Evolutionary conservation across 2,113 vertebrate genomes (phyloP), one percentile per base, ranked within the genome.

Genomic region (Hippopotamus amphibius): DNA sequence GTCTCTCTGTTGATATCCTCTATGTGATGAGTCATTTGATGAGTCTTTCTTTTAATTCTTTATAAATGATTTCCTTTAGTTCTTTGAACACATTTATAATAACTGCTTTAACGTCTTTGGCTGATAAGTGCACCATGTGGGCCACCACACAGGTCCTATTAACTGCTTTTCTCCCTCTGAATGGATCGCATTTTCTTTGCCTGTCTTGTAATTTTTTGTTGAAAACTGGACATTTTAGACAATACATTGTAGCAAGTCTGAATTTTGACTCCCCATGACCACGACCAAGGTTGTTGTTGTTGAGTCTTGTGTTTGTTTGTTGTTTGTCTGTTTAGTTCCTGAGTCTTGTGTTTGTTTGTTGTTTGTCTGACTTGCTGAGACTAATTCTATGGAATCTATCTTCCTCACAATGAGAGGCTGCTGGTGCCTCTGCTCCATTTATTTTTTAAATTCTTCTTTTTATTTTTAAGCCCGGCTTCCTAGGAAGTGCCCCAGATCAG

Each of bases 381-480:
- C 57, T 88, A 41, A 90, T 61, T 76, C 84, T 41, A 7, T 55
- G 68, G 71, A 86, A 21, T 88, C 74, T 81, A 33, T 79, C 43
- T 93, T 90, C 37, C 55, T 66, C 53, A n/a, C 24, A 69, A 24
- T 24, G 12, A 83, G 77, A 93, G 26, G 48, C 21, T 77, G 26
- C 77, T 69, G 14, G 37, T 55, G 19, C 55, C 19, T 88, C 41
- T 95, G 61, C 55, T 77, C 48, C 37, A 6, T 50, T 93, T 84
- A 17, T 93, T 88, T 88, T 61, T 41, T 0, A 48, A 79, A 83
- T n/a, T 76, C 33, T 86, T n/a, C 9, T n/a, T 92, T 97, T 80
- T 57, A 59, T 90, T 94, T 95, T 95, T 80, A 92, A 96, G 26
- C 41, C 72, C 57, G 53, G 50, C 50, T 95, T 89, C 91, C 82